Percentiles rank a stretch among this genome's conserved stretches.
phyloP scores from a whole-genome alignment of 2,888 invertebrate genomes.

The Sphecodes monilicornis region DNA sequence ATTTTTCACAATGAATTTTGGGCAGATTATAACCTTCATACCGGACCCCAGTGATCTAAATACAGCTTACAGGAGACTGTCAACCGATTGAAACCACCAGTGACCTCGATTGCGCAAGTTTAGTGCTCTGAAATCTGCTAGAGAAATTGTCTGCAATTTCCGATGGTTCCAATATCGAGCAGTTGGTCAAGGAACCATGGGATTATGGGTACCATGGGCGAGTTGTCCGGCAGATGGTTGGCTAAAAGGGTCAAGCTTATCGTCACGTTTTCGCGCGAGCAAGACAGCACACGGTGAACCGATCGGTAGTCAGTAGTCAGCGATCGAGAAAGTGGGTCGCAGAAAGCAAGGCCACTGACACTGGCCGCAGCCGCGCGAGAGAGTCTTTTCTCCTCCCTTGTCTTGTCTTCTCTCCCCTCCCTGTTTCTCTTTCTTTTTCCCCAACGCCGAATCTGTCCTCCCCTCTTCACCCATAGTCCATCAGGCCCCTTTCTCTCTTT shows the following conservation, averaged over 20 bases:
- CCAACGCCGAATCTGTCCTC: slow-evolving; percentile 31
- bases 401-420: slow-evolving; percentile 31
- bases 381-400: slow-evolving; percentile 54
- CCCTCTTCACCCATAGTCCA: neutral
- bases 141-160: neutral
- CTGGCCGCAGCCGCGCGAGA: slow-evolving; percentile 73
- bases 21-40: too few relatives aligned
- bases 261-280: slow-evolving; percentile 42
- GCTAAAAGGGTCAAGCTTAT: slow-evolving; percentile 8
- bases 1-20: neutral
- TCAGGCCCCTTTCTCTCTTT: slow-evolving; percentile 20
- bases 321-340: slow-evolving; percentile 83
- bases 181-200: neutral
- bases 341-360: slow-evolving; percentile 85
- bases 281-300: slow-evolving; percentile 41
- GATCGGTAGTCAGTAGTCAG: slow-evolving; percentile 58
- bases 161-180: neutral
- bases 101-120: neutral
- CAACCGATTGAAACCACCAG: neutral
- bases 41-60: neutral
- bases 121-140: neutral
- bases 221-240: neutral
- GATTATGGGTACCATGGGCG: neutral
- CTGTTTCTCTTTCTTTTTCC: slow-evolving; percentile 38
- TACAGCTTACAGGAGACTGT: neutral